These are phyloP conservation scores for Asobara japonica DNA, from an alignment of 1,140 invertebrate species.

Conservation along the genomic window DNA sequence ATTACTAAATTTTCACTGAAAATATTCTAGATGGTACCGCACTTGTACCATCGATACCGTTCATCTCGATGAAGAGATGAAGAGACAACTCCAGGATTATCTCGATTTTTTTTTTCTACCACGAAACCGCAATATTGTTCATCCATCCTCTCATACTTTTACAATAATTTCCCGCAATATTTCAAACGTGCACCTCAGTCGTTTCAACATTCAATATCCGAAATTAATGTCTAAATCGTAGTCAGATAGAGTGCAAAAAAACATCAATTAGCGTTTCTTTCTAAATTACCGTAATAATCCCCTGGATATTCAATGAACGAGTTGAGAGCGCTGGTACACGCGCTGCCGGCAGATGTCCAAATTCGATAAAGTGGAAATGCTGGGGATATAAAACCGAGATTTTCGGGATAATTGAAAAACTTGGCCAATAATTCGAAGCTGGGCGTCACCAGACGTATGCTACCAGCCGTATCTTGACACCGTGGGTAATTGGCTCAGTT, in stretches of 20 bases:
- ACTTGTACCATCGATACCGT: no score
- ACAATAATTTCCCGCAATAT: no score
- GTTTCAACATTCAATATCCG: no score
- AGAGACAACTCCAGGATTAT: no score
- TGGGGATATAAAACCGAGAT: constrained; percentile 1
- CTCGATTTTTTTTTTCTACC: no score
- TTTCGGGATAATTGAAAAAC: constrained; percentile 28
- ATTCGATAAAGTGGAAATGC: constrained; percentile 21
- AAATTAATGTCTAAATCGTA: no score
- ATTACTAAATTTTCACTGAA: no score
- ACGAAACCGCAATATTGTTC: no score
- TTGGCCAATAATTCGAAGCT: constrained; percentile 12
- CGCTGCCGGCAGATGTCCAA: constrained; percentile 29
- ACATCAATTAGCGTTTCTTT: neutral
- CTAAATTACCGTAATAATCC: neutral
- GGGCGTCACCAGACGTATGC: neutral
- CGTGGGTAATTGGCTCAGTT: neutral
- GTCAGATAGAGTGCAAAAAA: neutral
- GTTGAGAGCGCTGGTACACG: neutral
- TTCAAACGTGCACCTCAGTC: no score
- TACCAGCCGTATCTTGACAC: constrained; percentile 8
- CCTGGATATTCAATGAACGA: constrained; percentile 25
- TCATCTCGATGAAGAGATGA: no score
- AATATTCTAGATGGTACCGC: no score
- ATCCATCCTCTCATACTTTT: no score